Evolutionary conservation across 2,113 vertebrate species (phyloP).

Genomic region (Lamprotornis superbus): DNA sequence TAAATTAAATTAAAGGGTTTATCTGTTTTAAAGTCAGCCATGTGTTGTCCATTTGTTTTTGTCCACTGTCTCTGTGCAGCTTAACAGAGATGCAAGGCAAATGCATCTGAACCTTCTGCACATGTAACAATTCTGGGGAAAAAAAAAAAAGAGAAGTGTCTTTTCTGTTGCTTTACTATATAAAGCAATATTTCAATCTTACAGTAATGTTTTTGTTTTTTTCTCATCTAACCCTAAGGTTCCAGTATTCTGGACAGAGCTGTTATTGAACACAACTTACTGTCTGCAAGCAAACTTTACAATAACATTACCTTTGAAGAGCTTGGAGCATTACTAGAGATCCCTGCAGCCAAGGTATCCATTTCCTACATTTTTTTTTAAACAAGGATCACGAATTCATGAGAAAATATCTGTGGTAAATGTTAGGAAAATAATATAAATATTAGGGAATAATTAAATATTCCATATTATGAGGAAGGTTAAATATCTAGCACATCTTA

Average conservation of each 20-base stretch:
- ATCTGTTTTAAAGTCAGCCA: background rate
- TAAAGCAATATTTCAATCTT: background rate
- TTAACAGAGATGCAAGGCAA: background rate
- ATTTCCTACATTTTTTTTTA: background rate
- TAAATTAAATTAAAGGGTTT: background rate
- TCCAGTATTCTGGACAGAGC: conserved; percentile 98
- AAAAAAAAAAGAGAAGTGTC: fast-evolving
- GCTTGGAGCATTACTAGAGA: conserved; percentile 94
- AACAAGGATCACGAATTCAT: background rate
- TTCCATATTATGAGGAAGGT: background rate
- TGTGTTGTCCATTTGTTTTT: background rate
- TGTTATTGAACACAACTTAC: conserved; percentile 97
- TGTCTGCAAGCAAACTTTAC: conserved; percentile 98
- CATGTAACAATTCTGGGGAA: background rate
- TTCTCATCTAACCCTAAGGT: conserved; percentile 70
- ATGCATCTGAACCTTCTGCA: background rate
- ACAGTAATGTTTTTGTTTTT: background rate
- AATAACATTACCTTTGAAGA: conserved; percentile 99
- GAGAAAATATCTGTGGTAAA: background rate
- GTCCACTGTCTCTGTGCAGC: background rate
- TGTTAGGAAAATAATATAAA: background rate
- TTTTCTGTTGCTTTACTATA: background rate
- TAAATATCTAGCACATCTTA: background rate
- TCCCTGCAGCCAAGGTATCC: conserved; percentile 94
- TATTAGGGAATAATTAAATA: background rate